Evolutionary conservation across 2,888 invertebrate genomes (phyloP), one percentile per base, ranked within the genome.

Genomic region (Branchellion lobata): DNA sequence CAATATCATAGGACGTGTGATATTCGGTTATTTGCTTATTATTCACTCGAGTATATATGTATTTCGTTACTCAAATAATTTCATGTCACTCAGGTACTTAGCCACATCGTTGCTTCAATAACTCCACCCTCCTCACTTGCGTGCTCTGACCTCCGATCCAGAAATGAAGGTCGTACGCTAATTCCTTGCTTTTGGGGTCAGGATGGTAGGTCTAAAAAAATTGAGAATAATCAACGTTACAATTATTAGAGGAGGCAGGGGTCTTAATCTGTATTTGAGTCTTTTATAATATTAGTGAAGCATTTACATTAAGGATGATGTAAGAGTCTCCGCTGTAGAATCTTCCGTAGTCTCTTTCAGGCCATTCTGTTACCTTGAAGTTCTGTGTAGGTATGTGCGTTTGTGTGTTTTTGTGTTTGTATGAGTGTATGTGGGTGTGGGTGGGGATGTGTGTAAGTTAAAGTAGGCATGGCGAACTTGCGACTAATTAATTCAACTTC

Each of bases 61-160:
- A n/a, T n/a, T n/a, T n/a, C n/a, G n/a, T n/a, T n/a, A n/a, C n/a
- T n/a, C n/a, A n/a, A n/a, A n/a, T n/a, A n/a, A n/a, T n/a, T n/a
- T n/a, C n/a, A n/a, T n/a, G n/a, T n/a, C n/a, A n/a, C n/a, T n/a
- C n/a, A n/a, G n/a, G n/a, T n/a, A n/a, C n/a, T n/a, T n/a, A n/a
- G n/a, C n/a, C n/a, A n/a, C 40, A 40, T 40, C 40, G 14, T 40
- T 40, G 8, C 5, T 40, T 40, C 40, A 40, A n/a, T n/a, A n/a
- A n/a, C n/a, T n/a, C n/a, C n/a, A n/a, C n/a, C n/a, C 33, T 65
- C 31, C 24, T 34, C 24, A 86, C 87, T 85, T 87, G 87, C 8
- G 87, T 85, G 81, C 87, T 87, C 83, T 84, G 83, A 77, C 85
- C 84, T 2, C 88, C 88, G 79, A 88, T 87, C 88, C 88, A 88